These are phyloP conservation scores for Atherinosoma microstoma DNA, from an alignment of 2,797 vertebrate species.

Conservation along the genomic window DNA sequence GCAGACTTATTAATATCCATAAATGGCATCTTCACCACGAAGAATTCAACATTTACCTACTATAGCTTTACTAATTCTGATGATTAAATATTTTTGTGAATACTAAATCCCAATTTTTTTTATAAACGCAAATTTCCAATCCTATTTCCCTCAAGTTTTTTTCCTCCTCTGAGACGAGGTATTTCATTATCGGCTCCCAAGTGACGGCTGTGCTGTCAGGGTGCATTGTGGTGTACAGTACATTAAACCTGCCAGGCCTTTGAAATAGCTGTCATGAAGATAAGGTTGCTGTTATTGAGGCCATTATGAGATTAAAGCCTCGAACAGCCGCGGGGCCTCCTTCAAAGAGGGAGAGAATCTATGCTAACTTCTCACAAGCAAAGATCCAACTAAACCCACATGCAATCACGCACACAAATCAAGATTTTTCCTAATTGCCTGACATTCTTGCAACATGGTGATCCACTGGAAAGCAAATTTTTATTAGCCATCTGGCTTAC, in stretches of 20 bases:
- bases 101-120: not conserved
- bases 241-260: constrained; percentile 58
- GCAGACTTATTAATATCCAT: no score
- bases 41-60: not conserved
- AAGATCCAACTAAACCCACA: constrained; percentile 9
- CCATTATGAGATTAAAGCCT: constrained; percentile 64
- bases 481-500: not conserved
- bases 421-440: not conserved
- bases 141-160: not conserved
- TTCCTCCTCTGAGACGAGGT: constrained; percentile 17
- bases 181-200: constrained; percentile 35
- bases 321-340: constrained; percentile 47
- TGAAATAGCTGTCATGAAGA: constrained; percentile 64
- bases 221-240: constrained; percentile 41
- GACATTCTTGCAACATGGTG: not conserved
- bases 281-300: constrained; percentile 58
- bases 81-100: not conserved
- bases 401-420: not conserved
- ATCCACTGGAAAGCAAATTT: not conserved
- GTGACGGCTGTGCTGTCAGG: constrained; percentile 41
- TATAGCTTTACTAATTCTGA: not conserved
- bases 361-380: constrained; percentile 35
- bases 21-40: not conserved
- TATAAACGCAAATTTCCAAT: not conserved
- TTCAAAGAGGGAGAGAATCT: constrained; percentile 48